Evolutionary conservation across 2,113 vertebrate species (phyloP), one percentile per base, ranked within the genome.

Genomic region (Ramphastos sulfuratus): DNA sequence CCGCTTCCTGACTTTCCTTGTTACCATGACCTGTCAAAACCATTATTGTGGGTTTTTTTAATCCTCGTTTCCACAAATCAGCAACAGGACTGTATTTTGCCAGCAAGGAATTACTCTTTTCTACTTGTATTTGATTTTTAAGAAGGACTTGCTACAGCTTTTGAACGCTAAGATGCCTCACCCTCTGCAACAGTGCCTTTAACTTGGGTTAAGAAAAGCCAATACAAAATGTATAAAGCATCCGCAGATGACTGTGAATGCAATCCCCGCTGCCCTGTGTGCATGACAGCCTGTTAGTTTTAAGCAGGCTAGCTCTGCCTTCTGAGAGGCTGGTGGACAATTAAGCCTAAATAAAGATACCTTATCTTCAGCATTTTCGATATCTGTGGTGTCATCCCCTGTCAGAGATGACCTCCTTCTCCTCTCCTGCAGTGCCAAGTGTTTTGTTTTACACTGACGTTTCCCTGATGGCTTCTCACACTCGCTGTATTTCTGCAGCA

Each of bases 401-500:
- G 98, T 95, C 86, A 97, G 96, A 14, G 97, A 85, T 91, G 97
- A 95, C 81, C 97, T 97, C 95, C 97, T 97, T 92, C 97, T 98
- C 79, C 98, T 97, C 96, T 99, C 99, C 96, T 98, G 98, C 90
- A 98, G 98, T 94, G 98, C 97, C 96, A 99, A 98, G 97, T 99
- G 99, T 96, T 99, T 99, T 98, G 99, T 99, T 98, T 99, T 99
- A 97, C 98, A 99, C 96, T 99, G 99, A 94, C 99, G 98, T 97
- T 99, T 99, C 98, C 99, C 99, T 97, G 99, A 99, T 97, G 99
- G 99, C 96, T 99, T 99, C 97, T 99, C 99, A 23, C 98, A 96
- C 95, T 99, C 99, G 80, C 97, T 97, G 96, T 99, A 98, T 97
- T 98, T 98, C 97, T 98, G 98, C 89, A 98, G 98, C 95, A 98